These are phyloP conservation scores for Ciconia stormi DNA, from an alignment of 2,113 vertebrate species.

Conservation along the genomic window DNA sequence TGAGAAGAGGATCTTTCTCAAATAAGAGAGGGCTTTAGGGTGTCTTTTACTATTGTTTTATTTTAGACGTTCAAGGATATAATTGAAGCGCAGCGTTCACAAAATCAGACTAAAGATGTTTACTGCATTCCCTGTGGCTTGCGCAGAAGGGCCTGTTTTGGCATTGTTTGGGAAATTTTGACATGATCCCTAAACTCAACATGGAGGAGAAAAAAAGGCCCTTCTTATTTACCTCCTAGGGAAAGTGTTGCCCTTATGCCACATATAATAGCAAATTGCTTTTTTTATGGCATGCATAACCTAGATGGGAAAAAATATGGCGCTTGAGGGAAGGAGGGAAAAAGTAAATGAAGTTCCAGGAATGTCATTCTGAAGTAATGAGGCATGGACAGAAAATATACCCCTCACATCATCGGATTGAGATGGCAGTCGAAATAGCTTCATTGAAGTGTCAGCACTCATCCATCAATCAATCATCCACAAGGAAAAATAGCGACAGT, in stretches of 20 bases:
- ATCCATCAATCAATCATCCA: slow-evolving; percentile 99
- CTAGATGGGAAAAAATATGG: slow-evolving; percentile 91
- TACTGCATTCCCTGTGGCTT: slow-evolving; percentile 4
- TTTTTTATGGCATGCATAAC: slow-evolving; percentile 92
- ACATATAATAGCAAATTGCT: slow-evolving; percentile 91
- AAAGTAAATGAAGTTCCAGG: slow-evolving; percentile 99
- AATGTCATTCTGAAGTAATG: slow-evolving; percentile 99
- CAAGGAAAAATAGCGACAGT: slow-evolving; percentile 95
- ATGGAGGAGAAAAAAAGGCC: slow-evolving; percentile 52
- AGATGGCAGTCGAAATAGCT: slow-evolving; percentile 99
- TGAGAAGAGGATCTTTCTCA: slow-evolving; percentile 42
- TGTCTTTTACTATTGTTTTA: slow-evolving; percentile 21
- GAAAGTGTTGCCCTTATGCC: slow-evolving; percentile 84
- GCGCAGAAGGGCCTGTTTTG: slow-evolving; percentile 1
- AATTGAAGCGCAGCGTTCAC: slow-evolving; percentile 16
- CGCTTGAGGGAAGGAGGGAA: slow-evolving; percentile 96
- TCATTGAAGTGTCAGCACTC: slow-evolving; percentile 99
- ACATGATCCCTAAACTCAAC: slow-evolving; percentile 79
- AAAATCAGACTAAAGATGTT: neutral
- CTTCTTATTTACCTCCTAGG: slow-evolving; percentile 86
- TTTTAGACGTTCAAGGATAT: neutral
- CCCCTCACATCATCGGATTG: slow-evolving; percentile 99
- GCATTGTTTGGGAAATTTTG: slow-evolving; percentile 73
- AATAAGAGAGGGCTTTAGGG: slow-evolving; percentile 35
- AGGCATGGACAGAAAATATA: slow-evolving; percentile 99